phyloP scores from a whole-genome alignment of 2,888 invertebrate genomes.

The Philonicus albiceps region DNA sequence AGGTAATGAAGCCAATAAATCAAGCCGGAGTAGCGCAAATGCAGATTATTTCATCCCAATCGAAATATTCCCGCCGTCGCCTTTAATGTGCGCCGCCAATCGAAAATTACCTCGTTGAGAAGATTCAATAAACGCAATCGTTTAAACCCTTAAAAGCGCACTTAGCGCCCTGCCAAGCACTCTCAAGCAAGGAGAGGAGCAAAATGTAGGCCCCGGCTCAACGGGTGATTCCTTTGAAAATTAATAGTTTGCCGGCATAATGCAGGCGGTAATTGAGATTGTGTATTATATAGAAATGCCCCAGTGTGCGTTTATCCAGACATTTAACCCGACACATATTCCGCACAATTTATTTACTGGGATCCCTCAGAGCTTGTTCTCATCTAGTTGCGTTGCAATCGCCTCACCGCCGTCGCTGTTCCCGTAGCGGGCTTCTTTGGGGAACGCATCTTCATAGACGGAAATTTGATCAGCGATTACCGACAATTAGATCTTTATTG shows the following conservation, averaged over 20 bases:
- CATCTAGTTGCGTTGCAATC: not conserved
- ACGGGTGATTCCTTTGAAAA: slow-evolving; percentile 31
- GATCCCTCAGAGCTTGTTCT: not conserved
- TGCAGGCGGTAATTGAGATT: slow-evolving; percentile 23
- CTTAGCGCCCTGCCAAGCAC: slow-evolving; percentile 24
- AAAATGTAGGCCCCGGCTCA: not conserved
- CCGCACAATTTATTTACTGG: not conserved
- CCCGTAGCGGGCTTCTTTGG: not conserved
- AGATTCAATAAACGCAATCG: slow-evolving; percentile 11
- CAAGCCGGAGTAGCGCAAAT: not conserved
- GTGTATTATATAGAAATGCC: not conserved
- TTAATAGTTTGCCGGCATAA: slow-evolving; percentile 34
- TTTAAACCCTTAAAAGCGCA: slow-evolving; percentile 20
- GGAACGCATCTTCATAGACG: not conserved
- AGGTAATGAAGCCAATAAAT: slow-evolving; percentile 14
- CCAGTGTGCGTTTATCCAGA: not conserved
- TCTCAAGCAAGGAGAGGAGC: not conserved
- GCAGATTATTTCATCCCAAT: slow-evolving; percentile 15
- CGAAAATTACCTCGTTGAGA: slow-evolving; percentile 23
- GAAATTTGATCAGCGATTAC: slow-evolving; percentile 25
- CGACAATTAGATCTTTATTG: not conserved
- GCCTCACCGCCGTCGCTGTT: not conserved
- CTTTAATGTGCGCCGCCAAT: slow-evolving; percentile 27
- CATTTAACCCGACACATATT: not conserved
- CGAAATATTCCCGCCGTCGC: slow-evolving; percentile 1